Conservation (phyloP, 2,113 vertebrate species). For the Microtus ochrogaster region DNA sequence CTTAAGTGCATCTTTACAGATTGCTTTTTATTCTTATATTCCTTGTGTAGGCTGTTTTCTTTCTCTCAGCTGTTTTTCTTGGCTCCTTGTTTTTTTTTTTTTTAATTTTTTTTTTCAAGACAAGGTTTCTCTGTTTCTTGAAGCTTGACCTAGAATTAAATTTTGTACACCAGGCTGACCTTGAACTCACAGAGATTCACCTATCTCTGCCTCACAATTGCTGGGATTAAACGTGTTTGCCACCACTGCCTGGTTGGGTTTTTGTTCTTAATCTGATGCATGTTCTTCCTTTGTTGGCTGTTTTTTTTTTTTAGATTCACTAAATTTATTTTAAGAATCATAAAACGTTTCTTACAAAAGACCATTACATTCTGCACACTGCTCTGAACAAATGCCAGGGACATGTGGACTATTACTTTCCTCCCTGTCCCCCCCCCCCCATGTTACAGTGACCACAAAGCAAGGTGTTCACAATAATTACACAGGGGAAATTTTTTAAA, state of each 20-base stretch:
- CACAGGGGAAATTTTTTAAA: not conserved
- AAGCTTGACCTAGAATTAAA: too few species aligned
- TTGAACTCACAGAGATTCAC: too few species aligned
- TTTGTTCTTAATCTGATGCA: not conserved
- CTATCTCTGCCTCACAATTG: too few species aligned
- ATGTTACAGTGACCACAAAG: too few species aligned
- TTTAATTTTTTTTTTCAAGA: too few species aligned
- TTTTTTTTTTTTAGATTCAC: constrained; percentile 85
- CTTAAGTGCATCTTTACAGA: not conserved
- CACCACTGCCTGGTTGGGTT: too few species aligned
- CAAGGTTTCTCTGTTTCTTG: too few species aligned
- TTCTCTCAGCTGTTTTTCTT: constrained; percentile 1
- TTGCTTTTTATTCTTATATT: constrained; percentile 26
- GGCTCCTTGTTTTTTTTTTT: not conserved
- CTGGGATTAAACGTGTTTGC: too few species aligned
- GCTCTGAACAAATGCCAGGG: constrained; percentile 85
- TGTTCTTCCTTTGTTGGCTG: constrained; percentile 28
- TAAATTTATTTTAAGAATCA: constrained; percentile 89
- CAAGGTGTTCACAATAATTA: too few species aligned
- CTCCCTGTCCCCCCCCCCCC: not conserved
- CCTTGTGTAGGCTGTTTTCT: not conserved
- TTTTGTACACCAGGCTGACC: too few species aligned
- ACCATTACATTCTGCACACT: constrained; percentile 92
- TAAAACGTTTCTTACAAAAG: constrained; percentile 88
- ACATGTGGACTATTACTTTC: constrained; percentile 81